A percentile compares a stretch with the other conserved stretches of the same genome.
phyloP scores from a whole-genome alignment of 1,140 invertebrate species.

The Globodera rostochiensis region DNA sequence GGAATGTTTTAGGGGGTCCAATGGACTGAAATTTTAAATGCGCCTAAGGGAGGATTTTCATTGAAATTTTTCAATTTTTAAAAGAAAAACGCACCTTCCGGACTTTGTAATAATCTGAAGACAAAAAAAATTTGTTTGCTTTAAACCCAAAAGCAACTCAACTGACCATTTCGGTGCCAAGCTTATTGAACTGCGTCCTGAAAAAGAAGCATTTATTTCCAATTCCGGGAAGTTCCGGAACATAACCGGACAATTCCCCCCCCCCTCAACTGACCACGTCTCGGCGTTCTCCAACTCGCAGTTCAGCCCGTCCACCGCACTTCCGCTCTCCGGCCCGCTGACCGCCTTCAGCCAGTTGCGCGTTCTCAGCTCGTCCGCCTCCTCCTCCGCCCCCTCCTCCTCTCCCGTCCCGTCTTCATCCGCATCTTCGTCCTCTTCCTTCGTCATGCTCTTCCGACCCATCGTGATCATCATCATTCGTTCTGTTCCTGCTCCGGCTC shows the following conservation, averaged over 20 bases:
- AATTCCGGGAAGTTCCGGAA: background rate
- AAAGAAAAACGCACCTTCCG: slow-evolving; percentile 15
- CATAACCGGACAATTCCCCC: too few species aligned
- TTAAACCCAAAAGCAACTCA: background rate
- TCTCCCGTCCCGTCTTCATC: background rate
- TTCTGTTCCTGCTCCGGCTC: slow-evolving; percentile 1
- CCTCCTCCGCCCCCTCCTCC: background rate
- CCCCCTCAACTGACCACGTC: slow-evolving; percentile 2
- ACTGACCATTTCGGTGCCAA: slow-evolving; percentile 30
- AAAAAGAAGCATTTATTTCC: slow-evolving; percentile 11
- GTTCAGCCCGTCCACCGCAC: slow-evolving; percentile 10
- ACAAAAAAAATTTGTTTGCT: background rate
- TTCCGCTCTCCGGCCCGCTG: background rate
- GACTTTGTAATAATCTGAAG: slow-evolving; percentile 32
- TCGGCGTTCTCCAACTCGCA: slow-evolving; percentile 27
- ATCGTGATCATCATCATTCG: background rate
- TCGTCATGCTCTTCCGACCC: background rate
- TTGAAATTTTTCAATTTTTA: background rate
- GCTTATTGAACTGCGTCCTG: slow-evolving; percentile 14
- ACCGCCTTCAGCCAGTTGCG: background rate
- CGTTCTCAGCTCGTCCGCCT: background rate
- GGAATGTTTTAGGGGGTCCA: background rate
- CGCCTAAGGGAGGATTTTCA: too few species aligned
- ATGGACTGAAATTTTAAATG: background rate
- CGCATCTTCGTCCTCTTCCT: background rate